Conservation (phyloP, 2,888 invertebrate genomes). For the Artemia sinica region DNA sequence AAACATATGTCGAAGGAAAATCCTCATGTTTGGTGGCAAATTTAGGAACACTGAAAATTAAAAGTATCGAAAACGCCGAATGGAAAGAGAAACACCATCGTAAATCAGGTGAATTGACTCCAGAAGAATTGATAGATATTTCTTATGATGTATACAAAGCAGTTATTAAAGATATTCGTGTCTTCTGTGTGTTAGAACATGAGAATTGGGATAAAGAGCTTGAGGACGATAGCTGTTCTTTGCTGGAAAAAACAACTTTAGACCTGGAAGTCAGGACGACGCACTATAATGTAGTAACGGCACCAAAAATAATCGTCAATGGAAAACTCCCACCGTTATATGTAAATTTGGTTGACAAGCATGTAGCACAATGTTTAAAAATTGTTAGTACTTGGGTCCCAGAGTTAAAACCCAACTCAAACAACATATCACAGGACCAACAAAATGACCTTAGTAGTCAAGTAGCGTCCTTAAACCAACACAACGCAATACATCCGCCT, state of each 20-base stretch:
- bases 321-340: background rate
- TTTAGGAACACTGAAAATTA: background rate
- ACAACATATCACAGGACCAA: no score
- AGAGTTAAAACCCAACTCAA: no score
- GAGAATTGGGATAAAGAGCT: background rate
- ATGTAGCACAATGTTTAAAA: background rate
- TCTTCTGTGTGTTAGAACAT: conserved; percentile 4
- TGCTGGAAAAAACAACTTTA: background rate
- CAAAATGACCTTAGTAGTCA: no score
- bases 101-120: background rate
- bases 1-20: background rate
- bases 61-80: background rate
- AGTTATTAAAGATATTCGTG: background rate
- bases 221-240: background rate
- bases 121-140: background rate
- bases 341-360: conserved; percentile 1
- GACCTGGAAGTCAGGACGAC: background rate
- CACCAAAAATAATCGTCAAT: conserved; percentile 4
- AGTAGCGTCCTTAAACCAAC: no score
- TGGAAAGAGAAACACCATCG: background rate
- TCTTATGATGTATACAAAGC: conserved; percentile 4
- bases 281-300: background rate
- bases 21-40: background rate
- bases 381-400: no score
- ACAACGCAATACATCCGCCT: no score